Base-by-base conservation (phyloP, 2,113 vertebrate species). In the Indri indri region DNA sequence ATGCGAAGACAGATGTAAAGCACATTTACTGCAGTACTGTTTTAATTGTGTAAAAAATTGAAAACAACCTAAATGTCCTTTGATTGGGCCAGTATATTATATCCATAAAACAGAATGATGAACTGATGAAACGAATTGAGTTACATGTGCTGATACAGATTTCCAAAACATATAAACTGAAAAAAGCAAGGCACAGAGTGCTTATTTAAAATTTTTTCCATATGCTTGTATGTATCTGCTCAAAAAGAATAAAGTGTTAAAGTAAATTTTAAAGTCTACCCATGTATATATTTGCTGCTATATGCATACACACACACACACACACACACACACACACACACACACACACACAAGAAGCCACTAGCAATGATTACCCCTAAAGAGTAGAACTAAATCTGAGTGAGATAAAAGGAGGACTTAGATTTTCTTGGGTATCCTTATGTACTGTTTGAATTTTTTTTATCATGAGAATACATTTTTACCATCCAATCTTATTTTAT, bases 211-310 rank as follows among this genome's bases (percentile, higher is more conserved):
- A 70, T 73, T 65, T 76, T 40, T 65, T 18, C 45, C 42, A 93
- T 27, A 34, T 20, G 37, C 8, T 71, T 71, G 54, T 3, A 87
- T 59, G n/a, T 95, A 74, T 70, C 27, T 89, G 57, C 32, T 81
- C 25, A 88, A 68, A 90, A 61, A 79, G n/a, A 88, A 84, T 77
- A 37, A 89, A 73, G 34, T 66, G 86, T 22, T 86, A 89, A 76
- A 90, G 52, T 93, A 82, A 91, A 61, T 37, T 85, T 90, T 92
- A 61, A 94, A 92, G 25, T 65, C 23, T 70, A 71, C 10, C 11
- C 74, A 25, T 74, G 37, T 11, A 90, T 23, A 71, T 10, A 77
- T 16, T 52, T 37, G 34, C 42, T 76, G 76, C 45, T n/a, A 37
- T 57, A 71, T 20, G 40, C 66, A 93, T 27, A 63, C 0, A 30